Percentiles rank a stretch among this genome's conserved stretches.
Conservation (phyloP, 2,888 invertebrate species). For the Nymphalis polychloros region DNA sequence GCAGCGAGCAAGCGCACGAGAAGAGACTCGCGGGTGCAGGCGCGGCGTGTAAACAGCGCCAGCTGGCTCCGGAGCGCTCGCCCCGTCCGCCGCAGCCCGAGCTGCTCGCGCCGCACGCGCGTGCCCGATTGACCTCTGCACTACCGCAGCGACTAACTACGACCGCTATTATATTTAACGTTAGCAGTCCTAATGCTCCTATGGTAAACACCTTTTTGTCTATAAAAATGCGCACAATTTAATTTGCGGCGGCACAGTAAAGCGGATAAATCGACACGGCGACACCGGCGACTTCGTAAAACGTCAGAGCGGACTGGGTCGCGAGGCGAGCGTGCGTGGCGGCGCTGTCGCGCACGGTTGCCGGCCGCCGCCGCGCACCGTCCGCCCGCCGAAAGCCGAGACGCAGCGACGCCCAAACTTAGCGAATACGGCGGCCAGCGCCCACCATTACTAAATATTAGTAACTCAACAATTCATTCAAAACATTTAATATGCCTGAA, state of each 20-base stretch:
- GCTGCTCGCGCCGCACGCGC: constrained; percentile 45
- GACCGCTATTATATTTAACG: constrained; percentile 42
- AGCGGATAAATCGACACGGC: constrained; percentile 55
- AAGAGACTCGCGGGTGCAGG: constrained; percentile 56
- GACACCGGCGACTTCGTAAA: constrained; percentile 75
- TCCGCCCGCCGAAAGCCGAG: constrained; percentile 75
- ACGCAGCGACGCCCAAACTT: constrained; percentile 81
- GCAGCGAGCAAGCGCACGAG: constrained; percentile 61
- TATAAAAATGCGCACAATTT: constrained; percentile 64
- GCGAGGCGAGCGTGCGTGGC: constrained; percentile 75
- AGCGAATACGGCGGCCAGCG: constrained; percentile 69
- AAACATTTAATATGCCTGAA: not conserved
- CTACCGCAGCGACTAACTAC: constrained; percentile 44
- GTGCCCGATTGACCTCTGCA: constrained; percentile 40
- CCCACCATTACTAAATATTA: constrained; percentile 44
- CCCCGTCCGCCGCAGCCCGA: constrained; percentile 44
- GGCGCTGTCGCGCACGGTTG: constrained; percentile 71
- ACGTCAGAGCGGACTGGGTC: constrained; percentile 80
- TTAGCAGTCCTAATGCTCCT: constrained; percentile 42
- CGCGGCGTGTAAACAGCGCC: constrained; percentile 76
- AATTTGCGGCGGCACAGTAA: constrained; percentile 57
- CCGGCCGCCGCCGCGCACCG: constrained; percentile 71
- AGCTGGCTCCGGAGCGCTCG: constrained; percentile 56
- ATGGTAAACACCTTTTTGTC: constrained; percentile 46
- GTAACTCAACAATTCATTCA: not conserved